Conservation (phyloP, 2,113 vertebrate species). For the Menidia beryllina region DNA sequence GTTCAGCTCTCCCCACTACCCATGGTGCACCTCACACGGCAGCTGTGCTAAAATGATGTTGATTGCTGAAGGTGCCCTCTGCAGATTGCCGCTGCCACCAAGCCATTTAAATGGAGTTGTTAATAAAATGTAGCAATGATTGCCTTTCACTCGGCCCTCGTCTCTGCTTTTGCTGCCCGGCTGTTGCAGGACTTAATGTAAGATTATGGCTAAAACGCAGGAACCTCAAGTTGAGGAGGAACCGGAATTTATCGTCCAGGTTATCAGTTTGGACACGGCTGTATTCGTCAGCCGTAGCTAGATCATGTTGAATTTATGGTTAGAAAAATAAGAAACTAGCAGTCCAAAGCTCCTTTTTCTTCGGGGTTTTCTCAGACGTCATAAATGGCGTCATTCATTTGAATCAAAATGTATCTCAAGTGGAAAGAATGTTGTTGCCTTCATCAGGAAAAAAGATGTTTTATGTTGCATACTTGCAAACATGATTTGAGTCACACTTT, state of each 20-base stretch:
- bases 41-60: slow-evolving; percentile 69
- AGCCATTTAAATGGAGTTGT: slow-evolving; percentile 75
- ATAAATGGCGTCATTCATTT: too few relatives aligned
- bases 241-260: not conserved
- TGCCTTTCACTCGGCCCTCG: slow-evolving; percentile 62
- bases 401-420: too few relatives aligned
- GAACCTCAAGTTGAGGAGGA: slow-evolving; percentile 4
- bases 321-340: too few relatives aligned
- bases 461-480: too few relatives aligned
- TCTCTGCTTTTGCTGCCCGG: slow-evolving; percentile 61
- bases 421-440: too few relatives aligned
- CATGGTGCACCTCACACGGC: slow-evolving; percentile 63
- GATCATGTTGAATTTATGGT: too few relatives aligned
- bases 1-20: slow-evolving; percentile 56
- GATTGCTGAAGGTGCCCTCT: slow-evolving; percentile 81
- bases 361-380: too few relatives aligned
- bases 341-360: too few relatives aligned
- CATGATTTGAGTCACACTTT: too few relatives aligned
- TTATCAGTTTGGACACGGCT: not conserved
- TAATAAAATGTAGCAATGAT: slow-evolving; percentile 76
- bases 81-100: slow-evolving; percentile 72
- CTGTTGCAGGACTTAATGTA: slow-evolving; percentile 34
- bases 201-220: slow-evolving; percentile 42
- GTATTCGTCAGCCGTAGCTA: too few relatives aligned
- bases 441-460: too few relatives aligned